These are phyloP conservation scores for Drosophila longiperda DNA, from an alignment of 2,888 invertebrate species.

Conservation along the genomic window DNA sequence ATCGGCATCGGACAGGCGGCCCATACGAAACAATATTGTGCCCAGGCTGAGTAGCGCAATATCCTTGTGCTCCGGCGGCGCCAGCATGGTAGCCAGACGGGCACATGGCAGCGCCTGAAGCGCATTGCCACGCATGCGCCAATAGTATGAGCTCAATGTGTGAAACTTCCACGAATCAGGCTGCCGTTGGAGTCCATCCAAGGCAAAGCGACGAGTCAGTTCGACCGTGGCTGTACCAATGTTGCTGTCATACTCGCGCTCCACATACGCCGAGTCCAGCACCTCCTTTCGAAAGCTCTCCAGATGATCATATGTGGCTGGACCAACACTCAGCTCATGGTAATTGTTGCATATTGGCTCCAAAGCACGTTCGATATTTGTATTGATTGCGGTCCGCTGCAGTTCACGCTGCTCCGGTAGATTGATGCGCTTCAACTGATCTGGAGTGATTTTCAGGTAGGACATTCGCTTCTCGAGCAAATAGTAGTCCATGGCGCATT, in stretches of 20 bases:
- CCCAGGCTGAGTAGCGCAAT: slow-evolving; percentile 83
- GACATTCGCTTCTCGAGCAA: slow-evolving; percentile 79
- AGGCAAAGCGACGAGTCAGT: slow-evolving; percentile 67
- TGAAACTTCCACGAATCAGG: slow-evolving; percentile 83
- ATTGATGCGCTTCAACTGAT: slow-evolving; percentile 81
- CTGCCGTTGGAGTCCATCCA: slow-evolving; percentile 76
- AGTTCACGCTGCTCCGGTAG: slow-evolving; percentile 69
- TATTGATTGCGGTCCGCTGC: slow-evolving; percentile 25
- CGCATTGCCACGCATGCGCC: slow-evolving; percentile 83
- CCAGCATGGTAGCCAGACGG: slow-evolving; percentile 78
- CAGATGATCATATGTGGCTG: slow-evolving; percentile 80
- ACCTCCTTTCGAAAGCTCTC: slow-evolving; percentile 74
- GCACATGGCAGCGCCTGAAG: slow-evolving; percentile 83
- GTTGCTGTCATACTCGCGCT: slow-evolving; percentile 75
- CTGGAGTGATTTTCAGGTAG: slow-evolving; percentile 74
- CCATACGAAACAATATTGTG: slow-evolving; percentile 82
- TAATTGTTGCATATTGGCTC: slow-evolving; percentile 75
- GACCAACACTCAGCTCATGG: slow-evolving; percentile 59
- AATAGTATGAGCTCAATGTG: slow-evolving; percentile 83
- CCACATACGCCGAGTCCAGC: slow-evolving; percentile 70
- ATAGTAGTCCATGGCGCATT: slow-evolving; percentile 82
- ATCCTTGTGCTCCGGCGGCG: slow-evolving; percentile 80
- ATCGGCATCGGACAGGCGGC: slow-evolving; percentile 81
- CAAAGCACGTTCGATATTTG: slow-evolving; percentile 18
- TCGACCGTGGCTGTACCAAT: slow-evolving; percentile 68